A percentile compares a stretch with the other conserved stretches of the same genome.
Evolutionary conservation across 2,113 vertebrate genomes (phyloP).

Genomic region (Pteropus alecto): DNA sequence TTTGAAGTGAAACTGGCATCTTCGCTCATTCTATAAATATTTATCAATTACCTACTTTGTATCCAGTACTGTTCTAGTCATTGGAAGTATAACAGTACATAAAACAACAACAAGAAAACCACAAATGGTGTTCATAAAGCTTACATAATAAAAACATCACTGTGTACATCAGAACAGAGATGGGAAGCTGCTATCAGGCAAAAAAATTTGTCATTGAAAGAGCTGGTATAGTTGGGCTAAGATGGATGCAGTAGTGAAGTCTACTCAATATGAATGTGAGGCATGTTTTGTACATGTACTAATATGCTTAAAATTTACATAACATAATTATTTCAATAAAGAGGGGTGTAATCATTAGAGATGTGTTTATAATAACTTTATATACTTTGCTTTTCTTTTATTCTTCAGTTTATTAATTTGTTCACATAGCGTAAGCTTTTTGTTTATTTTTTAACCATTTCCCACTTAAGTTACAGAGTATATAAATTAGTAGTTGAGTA

Average conservation of each 20-base stretch:
- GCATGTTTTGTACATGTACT: neutral
- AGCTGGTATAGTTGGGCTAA: neutral
- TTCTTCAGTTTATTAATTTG: neutral
- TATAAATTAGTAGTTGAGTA: neutral
- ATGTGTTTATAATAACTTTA: neutral
- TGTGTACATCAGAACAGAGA: neutral
- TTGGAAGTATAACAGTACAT: neutral
- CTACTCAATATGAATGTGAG: neutral
- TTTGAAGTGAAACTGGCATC: neutral
- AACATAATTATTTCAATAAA: neutral
- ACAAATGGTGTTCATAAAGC: neutral
- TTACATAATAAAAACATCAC: neutral
- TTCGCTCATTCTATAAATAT: neutral
- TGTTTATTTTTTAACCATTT: neutral
- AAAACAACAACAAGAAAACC: neutral
- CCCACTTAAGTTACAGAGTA: neutral
- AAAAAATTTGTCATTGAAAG: neutral
- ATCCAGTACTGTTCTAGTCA: neutral
- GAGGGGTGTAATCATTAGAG: neutral
- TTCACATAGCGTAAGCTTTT: neutral
- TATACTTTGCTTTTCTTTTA: neutral
- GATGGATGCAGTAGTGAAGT: fast-evolving
- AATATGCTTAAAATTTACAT: neutral
- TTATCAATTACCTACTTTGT: neutral
- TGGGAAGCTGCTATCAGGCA: neutral